A percentile compares a stretch with the other conserved stretches of the same genome.
Evolutionary conservation across 2,888 invertebrate species (phyloP).

Genomic region (Cheilosia pagana): DNA sequence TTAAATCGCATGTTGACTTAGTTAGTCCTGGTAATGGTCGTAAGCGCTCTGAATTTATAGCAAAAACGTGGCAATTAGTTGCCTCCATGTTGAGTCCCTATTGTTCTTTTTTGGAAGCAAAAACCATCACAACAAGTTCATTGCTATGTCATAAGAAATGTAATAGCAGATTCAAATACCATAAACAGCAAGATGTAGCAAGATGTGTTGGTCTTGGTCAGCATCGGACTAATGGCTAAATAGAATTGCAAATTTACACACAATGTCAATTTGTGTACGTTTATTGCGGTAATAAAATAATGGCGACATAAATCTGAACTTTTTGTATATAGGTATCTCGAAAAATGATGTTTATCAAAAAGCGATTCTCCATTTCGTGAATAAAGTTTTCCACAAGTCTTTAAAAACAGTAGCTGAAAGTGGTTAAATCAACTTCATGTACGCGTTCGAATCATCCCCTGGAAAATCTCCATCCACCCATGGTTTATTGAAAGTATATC

Average conservation of each 20-base stretch:
- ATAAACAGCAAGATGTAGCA: not conserved
- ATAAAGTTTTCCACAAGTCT: no score
- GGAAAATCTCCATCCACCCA: no score
- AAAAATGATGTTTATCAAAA: not conserved
- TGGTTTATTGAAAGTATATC: no score
- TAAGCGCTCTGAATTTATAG: slow-evolving; percentile 7
- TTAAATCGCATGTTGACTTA: slow-evolving; percentile 41
- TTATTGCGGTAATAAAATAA: not conserved
- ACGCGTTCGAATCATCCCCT: no score
- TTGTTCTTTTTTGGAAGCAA: not conserved
- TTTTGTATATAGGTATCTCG: not conserved
- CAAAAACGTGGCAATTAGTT: not conserved
- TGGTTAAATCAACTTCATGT: no score
- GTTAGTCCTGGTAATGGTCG: not conserved
- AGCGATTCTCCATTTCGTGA: no score
- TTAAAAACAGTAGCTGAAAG: no score
- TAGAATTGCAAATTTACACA: slow-evolving; percentile 1
- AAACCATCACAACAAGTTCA: not conserved
- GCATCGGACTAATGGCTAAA: slow-evolving; percentile 7
- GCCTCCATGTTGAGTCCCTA: not conserved
- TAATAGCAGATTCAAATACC: slow-evolving; percentile 4
- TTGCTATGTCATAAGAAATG: not conserved
- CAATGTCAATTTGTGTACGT: not conserved
- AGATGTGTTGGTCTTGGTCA: not conserved
- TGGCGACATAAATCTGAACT: not conserved